phyloP scores from a whole-genome alignment of 2,888 invertebrate species.

The Eupeodes luniger region DNA sequence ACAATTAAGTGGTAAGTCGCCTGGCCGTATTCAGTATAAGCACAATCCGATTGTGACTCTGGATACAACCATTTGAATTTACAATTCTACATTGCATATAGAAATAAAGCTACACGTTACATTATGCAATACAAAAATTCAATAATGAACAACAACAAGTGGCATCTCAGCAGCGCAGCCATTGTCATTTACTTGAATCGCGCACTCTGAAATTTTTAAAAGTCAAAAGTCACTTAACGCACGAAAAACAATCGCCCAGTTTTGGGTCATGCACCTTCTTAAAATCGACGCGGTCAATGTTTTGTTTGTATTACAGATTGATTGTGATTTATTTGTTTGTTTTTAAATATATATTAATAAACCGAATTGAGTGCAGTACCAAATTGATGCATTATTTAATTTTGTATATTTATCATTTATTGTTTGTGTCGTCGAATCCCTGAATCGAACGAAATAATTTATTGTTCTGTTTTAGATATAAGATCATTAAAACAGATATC shows the following conservation, averaged over 20 bases:
- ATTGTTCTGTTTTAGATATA: not conserved
- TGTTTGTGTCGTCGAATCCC: not conserved
- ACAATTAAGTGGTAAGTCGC: conserved; percentile 32
- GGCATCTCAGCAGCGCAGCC: conserved; percentile 26
- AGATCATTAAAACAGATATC: conserved; percentile 38
- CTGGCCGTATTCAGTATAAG: conserved; percentile 17
- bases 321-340: conserved; percentile 26
- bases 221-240: conserved; percentile 60
- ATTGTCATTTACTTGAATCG: conserved; percentile 23
- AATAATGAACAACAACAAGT: conserved; percentile 34
- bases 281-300: conserved; percentile 29
- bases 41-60: conserved; percentile 45
- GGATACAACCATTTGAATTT: conserved; percentile 15
- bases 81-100: conserved; percentile 27
- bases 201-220: conserved; percentile 27
- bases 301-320: conserved; percentile 4
- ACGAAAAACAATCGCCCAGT: conserved; percentile 53
- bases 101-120: not conserved
- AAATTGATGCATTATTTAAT: conserved; percentile 42
- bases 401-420: conserved; percentile 5
- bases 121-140: conserved; percentile 51
- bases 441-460: no score
- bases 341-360: conserved; percentile 46
- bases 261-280: conserved; percentile 62
- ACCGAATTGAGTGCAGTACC: conserved; percentile 12